These are phyloP conservation scores for Cephus rjabovi DNA, from an alignment of 2,888 invertebrate species.

Conservation along the genomic window DNA sequence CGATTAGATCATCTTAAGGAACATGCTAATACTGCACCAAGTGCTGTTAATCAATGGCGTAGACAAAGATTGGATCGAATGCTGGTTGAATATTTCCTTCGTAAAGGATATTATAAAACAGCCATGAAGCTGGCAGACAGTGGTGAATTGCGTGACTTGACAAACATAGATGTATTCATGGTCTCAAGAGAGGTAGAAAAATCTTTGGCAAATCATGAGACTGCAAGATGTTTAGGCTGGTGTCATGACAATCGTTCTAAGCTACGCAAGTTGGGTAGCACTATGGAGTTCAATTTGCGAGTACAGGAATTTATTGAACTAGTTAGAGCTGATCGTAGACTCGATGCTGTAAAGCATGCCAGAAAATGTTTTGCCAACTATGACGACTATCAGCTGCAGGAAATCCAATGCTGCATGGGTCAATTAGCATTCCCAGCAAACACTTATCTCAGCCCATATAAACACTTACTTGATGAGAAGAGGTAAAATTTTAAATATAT, in stretches of 20 bases:
- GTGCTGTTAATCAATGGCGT: conserved; percentile 82
- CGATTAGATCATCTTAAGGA: conserved; percentile 93
- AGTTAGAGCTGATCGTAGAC: conserved; percentile 84
- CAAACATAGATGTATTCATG: conserved; percentile 91
- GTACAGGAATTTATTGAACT: conserved; percentile 96
- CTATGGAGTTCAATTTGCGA: conserved; percentile 93
- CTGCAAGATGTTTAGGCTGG: conserved; percentile 91
- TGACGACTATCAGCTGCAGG: conserved; percentile 87
- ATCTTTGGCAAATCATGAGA: conserved; percentile 84
- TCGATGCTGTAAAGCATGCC: conserved; percentile 96
- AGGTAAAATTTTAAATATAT: conserved; percentile 60
- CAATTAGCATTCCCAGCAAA: conserved; percentile 91
- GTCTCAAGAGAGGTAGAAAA: conserved; percentile 89
- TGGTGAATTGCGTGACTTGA: conserved; percentile 84
- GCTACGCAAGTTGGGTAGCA: conserved; percentile 91
- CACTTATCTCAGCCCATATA: conserved; percentile 77
- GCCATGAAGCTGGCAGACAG: conserved; percentile 89
- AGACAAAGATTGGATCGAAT: conserved; percentile 92
- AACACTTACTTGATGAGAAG: conserved; percentile 73
- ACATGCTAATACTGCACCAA: conserved; percentile 69
- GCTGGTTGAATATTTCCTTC: conserved; percentile 95
- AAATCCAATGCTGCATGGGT: conserved; percentile 96
- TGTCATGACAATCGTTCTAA: conserved; percentile 97
- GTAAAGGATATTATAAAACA: conserved; percentile 95
- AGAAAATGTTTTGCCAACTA: conserved; percentile 90